Conservation (phyloP, 2,888 invertebrate species). For the Tridacna gigas region DNA sequence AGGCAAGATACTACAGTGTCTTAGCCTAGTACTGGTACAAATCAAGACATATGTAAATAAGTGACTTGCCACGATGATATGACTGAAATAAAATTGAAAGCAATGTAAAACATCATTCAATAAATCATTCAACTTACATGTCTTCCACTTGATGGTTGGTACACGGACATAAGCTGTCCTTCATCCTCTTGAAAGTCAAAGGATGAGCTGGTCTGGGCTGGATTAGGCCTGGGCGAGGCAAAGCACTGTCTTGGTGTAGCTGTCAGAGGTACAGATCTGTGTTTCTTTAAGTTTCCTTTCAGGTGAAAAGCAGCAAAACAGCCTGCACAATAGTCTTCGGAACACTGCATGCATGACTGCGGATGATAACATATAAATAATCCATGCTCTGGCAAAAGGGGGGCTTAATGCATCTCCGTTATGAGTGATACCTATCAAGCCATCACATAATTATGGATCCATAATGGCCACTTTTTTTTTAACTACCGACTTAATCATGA, state of each 20-base stretch:
- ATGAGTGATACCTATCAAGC: too few species aligned
- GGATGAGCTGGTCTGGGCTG: constrained; percentile 44
- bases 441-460: too few species aligned
- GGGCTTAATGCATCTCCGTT: too few species aligned
- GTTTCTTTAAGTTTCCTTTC: constrained; percentile 84
- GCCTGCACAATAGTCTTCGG: constrained; percentile 84
- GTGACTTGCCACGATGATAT: too few species aligned
- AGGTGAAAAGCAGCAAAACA: constrained; percentile 85
- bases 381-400: too few species aligned
- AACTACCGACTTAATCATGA: too few species aligned
- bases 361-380: background rate
- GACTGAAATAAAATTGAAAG: too few species aligned
- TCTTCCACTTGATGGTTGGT: constrained; percentile 51
- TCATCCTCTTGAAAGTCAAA: constrained; percentile 52
- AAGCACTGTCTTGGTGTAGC: constrained; percentile 77
- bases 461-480: too few species aligned
- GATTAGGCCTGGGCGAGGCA: constrained; percentile 73
- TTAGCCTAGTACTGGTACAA: too few species aligned
- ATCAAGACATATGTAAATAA: too few species aligned
- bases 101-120: too few species aligned
- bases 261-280: constrained; percentile 82
- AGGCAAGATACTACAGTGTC: too few species aligned
- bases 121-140: constrained; percentile 38
- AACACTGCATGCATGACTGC: constrained; percentile 82
- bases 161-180: constrained; percentile 36